Evolutionary conservation across 30 jellyfish, hydroid and myxozoan genomes (phyloP).

Genomic region (Rhopilema esculentum): DNA sequence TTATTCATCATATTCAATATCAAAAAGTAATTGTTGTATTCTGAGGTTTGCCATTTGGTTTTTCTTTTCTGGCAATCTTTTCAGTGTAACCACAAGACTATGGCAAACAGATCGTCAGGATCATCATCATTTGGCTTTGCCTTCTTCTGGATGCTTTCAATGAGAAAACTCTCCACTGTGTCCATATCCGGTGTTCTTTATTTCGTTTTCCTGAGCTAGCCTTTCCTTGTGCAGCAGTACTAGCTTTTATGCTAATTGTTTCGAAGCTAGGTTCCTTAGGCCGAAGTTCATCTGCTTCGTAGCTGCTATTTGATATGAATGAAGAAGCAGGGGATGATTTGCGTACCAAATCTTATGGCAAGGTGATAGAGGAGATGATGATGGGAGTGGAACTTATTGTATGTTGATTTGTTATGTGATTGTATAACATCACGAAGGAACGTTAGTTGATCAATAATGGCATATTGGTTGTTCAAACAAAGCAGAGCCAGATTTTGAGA

Average conservation of each 20-base stretch:
- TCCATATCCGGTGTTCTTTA: neutral
- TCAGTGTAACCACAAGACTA: neutral
- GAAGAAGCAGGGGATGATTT: too few species aligned
- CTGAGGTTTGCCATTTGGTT: conserved; percentile 19
- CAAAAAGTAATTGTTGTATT: conserved; percentile 9
- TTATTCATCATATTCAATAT: too few species aligned
- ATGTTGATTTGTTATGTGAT: neutral
- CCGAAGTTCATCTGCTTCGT: too few species aligned
- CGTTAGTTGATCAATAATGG: conserved; percentile 3
- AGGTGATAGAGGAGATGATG: too few species aligned
- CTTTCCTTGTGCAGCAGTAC: too few species aligned
- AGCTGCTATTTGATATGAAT: too few species aligned
- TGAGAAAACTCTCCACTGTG: neutral
- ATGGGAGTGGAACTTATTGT: neutral
- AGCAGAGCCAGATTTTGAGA: too few species aligned
- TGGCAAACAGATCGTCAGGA: neutral
- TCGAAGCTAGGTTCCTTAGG: too few species aligned
- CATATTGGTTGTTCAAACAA: conserved; percentile 1
- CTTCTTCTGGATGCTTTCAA: conserved; percentile 12
- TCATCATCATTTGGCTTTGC: neutral
- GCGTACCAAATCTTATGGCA: too few species aligned
- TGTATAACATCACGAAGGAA: conserved; percentile 33
- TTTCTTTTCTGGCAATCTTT: conserved; percentile 6
- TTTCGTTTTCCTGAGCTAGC: too few species aligned
- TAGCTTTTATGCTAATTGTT: too few species aligned